Evolutionary conservation across 2,888 invertebrate genomes (phyloP), one percentile per base, ranked within the genome.

Genomic region (Orchestes rusci): DNA sequence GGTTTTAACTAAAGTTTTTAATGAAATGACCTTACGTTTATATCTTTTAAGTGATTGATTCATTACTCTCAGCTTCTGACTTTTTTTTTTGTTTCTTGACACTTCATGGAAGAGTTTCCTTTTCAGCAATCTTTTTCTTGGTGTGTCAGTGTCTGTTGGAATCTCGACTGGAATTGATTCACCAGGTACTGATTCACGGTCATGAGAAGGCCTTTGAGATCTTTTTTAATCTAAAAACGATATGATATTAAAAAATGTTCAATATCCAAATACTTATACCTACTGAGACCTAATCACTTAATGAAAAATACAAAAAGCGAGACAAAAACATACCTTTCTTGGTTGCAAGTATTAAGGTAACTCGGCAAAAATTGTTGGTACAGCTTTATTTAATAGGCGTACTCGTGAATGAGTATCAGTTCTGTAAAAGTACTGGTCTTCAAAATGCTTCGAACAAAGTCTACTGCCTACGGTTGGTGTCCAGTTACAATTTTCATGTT

Each of bases 361-460:
- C 27, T 32, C 32, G 10, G 13, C 5, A 32, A 39, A 39, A 18
- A 39, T n/a, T 32, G 39, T 39, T 32, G 39, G 39, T 3, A 17
- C 15, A 27, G 40, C 40, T n/a, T 40, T 23, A 33, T 40, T 17
- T 7, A 45, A 27, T 12, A 46, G 40, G 17, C 30, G 28, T 27
- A 20, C 31, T 43, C 32, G 46, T 43, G 18, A n/a, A n/a, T n/a
- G n/a, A n/a, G n/a, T 15, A 8, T 28, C 43, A 30, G 31, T 33
- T 40, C 34, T 40, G 37, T 50, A 47, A 37, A 32, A 40, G n/a
- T 8, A 17, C 10, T 12, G 17, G 10, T 16, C 18, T 32, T 39
- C 39, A 15, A 39, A 39, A 32, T 39, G 39, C 18, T 39, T 32
- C 4, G 39, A 39, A 13, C 39, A 39, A 19, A 39, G 13, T 16